Evolutionary conservation across 2,113 vertebrate species (phyloP), one percentile per base, ranked within the genome.

Genomic region (Serilophus lunatus): DNA sequence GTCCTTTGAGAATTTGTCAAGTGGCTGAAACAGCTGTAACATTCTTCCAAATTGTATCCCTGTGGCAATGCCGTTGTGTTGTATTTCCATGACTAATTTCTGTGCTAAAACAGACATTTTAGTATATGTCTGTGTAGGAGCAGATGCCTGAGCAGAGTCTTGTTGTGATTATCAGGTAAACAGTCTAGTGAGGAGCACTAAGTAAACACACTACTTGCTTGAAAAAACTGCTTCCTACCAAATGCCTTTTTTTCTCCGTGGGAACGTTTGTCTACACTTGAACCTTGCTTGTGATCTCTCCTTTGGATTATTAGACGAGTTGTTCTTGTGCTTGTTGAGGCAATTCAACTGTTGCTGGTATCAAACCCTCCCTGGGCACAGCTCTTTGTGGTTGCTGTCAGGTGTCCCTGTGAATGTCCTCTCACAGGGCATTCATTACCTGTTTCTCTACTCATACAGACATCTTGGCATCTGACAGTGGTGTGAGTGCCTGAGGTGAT

Each of bases 381-480:
- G n/a, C 23, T 8, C 59, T 66, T 42, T 4, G 69, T 42, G 24
- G 59, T 42, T 71, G 57, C 36, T 81, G 23, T 76, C 0, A 0
- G n/a, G 51, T 75, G 42, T 26, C 44, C 24, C 42, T 50, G 31
- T 1, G 0, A 83, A 71, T 1, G 0, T 18, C 3, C 13, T 88
- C 23, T 57, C 7, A 6, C 0, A 1, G n/a, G 31, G 8, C 28
- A 38, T n/a, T 59, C 24, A n/a, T n/a, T 54, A 42, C n/a, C 31
- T 57, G 0, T 63, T 88, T 88, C 69, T 71, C 81, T 53, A 47
- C 12, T 50, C 18, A 36, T 42, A 1, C 33, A 40, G 65, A n/a
- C 0, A 0, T 33, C 47, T 47, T 54, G 24, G 50, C 3, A 2
- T 77, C 47, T 84, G 63, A 10, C 6, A 3, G 38, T 33, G 45